These are phyloP conservation scores for Leptoclinus maculatus DNA, from an alignment of 2,797 vertebrate species.

Conservation along the genomic window DNA sequence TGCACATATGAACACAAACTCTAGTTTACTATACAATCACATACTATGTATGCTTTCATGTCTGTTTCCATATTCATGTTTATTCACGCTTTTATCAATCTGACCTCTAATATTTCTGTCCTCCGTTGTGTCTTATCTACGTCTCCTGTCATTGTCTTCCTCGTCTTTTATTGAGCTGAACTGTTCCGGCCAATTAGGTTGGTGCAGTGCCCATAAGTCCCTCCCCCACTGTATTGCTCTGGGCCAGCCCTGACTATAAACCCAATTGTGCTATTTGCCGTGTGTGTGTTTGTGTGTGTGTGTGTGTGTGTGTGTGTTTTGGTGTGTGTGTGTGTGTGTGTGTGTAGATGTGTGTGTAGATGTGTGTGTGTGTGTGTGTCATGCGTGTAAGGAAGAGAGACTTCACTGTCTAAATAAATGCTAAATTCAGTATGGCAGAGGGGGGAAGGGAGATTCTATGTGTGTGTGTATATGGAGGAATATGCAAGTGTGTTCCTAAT, in stretches of 20 bases:
- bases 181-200: conserved; percentile 32
- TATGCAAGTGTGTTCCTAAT: background rate
- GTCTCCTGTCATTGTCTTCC: background rate
- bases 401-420: conserved; percentile 32
- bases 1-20: background rate
- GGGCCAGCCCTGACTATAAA: conserved; percentile 28
- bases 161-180: conserved; percentile 41
- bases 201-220: conserved; percentile 3
- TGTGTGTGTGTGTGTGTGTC: background rate
- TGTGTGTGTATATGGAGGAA: conserved; percentile 11
- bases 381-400: background rate
- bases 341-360: conserved; percentile 8
- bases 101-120: background rate
- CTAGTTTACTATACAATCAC: background rate
- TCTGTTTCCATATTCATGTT: background rate
- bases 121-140: background rate
- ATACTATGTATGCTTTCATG: background rate
- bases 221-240: background rate
- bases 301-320: background rate
- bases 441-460: conserved; percentile 9
- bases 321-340: background rate
- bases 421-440: conserved; percentile 16
- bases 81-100: background rate
- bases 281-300: conserved; percentile 2
- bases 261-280: conserved; percentile 9